A percentile compares a stretch with the other conserved stretches of the same genome.
Conservation (phyloP, 2,113 vertebrate genomes). For the Leptosomus discolor region DNA sequence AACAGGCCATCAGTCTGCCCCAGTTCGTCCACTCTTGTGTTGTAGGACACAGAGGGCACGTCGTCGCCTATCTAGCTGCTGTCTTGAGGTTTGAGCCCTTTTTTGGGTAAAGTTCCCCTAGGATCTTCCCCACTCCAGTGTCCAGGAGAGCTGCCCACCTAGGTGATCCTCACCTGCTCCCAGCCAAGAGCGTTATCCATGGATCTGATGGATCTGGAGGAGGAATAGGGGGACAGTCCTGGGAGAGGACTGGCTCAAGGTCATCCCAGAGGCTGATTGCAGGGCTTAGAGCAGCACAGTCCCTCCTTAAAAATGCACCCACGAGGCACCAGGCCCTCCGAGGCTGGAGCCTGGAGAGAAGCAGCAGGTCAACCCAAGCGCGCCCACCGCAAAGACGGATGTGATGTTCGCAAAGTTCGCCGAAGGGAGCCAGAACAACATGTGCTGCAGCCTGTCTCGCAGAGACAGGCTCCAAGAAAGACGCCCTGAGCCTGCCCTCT, state of each 20-base stretch:
- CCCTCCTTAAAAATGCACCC: neutral
- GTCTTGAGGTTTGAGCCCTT: neutral
- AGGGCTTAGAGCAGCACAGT: neutral
- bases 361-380: neutral
- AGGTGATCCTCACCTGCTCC: neutral
- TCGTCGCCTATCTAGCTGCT: neutral
- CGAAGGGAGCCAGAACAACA: neutral
- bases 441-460: neutral
- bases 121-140: neutral
- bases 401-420: neutral
- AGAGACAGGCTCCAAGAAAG: neutral
- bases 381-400: neutral
- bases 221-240: neutral
- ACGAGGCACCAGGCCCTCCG: neutral
- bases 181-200: neutral
- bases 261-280: neutral
- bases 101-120: neutral
- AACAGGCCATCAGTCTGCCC: neutral
- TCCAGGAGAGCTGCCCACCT: neutral
- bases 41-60: rapidly evolving
- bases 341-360: neutral
- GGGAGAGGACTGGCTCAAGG: neutral
- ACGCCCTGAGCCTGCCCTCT: neutral
- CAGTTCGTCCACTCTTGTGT: neutral
- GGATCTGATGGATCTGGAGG: neutral